phyloP scores from a whole-genome alignment of 1,140 invertebrate species.

The Drosophila bifasciata region DNA sequence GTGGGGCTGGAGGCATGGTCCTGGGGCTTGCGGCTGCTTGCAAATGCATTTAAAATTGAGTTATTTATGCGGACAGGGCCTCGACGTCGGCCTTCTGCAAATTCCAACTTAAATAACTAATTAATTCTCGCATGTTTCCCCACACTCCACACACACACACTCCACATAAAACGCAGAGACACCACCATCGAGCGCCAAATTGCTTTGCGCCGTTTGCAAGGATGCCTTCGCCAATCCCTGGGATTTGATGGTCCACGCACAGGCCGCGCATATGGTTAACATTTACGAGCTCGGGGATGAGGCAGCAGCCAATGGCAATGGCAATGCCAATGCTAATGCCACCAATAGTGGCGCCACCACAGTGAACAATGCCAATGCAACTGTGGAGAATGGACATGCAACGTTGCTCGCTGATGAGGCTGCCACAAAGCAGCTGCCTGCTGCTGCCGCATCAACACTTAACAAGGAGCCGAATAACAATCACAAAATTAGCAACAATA shows the following conservation, averaged over 20 bases:
- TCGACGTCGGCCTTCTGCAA: conserved; percentile 29
- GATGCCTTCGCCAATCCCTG: conserved; percentile 90
- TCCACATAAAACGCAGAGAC: conserved; percentile 48
- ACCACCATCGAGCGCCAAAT: conserved; percentile 85
- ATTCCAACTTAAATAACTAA: conserved; percentile 82
- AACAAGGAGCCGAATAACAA: conserved; percentile 79
- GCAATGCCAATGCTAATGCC: conserved; percentile 38
- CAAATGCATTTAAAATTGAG: conserved; percentile 81
- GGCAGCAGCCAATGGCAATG: conserved; percentile 47
- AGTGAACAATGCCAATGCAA: conserved; percentile 32
- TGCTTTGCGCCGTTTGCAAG: conserved; percentile 91
- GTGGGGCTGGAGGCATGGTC: conserved; percentile 16
- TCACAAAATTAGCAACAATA: conserved; percentile 77
- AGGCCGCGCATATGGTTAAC: conserved; percentile 92
- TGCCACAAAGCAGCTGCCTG: conserved; percentile 65
- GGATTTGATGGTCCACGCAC: conserved; percentile 92
- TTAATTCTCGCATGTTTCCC: conserved; percentile 74
- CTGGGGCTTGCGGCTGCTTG: conserved; percentile 48
- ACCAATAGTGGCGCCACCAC: conserved; percentile 47
- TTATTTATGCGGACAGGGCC: conserved; percentile 69
- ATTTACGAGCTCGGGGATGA: conserved; percentile 89
- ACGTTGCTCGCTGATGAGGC: conserved; percentile 49
- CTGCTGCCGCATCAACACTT: conserved; percentile 65
- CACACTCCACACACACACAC: conserved; percentile 1
- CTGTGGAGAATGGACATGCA: conserved; percentile 52